Conservation (phyloP, 2,797 vertebrate species). For the Poeciliopsis presidionis region DNA sequence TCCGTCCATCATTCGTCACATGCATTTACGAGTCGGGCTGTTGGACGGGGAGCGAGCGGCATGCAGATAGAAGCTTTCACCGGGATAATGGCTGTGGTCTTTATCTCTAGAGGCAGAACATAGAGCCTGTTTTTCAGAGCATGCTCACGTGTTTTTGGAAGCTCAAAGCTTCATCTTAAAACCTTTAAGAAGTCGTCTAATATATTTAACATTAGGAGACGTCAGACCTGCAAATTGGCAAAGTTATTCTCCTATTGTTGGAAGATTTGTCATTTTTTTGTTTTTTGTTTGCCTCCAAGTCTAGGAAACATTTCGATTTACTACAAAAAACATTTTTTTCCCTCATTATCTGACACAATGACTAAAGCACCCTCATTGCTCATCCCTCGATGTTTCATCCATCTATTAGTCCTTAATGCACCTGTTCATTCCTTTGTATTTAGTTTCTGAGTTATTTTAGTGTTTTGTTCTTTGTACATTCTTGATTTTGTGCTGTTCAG, state of each 20-base stretch:
- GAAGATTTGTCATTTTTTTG: neutral
- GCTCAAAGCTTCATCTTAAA: neutral
- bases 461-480: neutral
- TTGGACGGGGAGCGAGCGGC: neutral
- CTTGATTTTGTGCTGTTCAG: neutral
- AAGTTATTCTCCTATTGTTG: neutral
- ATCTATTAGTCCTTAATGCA: neutral
- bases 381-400: neutral
- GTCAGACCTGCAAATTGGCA: neutral
- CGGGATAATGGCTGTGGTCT: neutral
- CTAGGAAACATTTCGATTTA: neutral
- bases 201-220: neutral
- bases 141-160: neutral
- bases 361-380: neutral
- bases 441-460: neutral
- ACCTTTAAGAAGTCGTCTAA: neutral
- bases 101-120: neutral
- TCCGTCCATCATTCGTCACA: slow-evolving; percentile 5
- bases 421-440: neutral
- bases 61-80: neutral
- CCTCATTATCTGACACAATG: neutral
- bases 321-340: neutral
- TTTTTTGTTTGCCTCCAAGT: neutral
- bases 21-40: slow-evolving; percentile 1
- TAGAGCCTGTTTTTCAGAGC: neutral